Base-by-base conservation (phyloP, 2,888 invertebrate species). In the Hypercompe scribonia region DNA sequence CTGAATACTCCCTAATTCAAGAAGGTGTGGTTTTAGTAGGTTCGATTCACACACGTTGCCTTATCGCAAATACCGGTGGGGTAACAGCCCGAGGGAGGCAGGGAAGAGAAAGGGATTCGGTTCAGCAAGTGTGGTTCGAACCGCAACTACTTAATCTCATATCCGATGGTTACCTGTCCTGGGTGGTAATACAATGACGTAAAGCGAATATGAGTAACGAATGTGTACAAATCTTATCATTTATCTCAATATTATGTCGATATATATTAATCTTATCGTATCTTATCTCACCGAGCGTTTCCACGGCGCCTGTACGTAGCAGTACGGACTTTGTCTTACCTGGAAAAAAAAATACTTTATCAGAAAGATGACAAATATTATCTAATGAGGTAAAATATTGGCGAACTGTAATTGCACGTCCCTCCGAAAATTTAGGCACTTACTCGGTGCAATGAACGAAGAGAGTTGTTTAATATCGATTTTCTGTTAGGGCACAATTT, bases 261-360 rank as follows among this genome's bases (percentile, higher is more conserved):
- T 65, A 18, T 39, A 24, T 46, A 7, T 18, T n/a, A 11, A 24
- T 71, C 7, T 54, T 42, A 28, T 39, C 39, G 33, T 73, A 63
- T 70, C 61, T 66, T 70, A 66, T 61, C 65, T 73, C 61, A 73
- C 65, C 21, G 13, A 36, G 39, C 2, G 39, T 36, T 36, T 15
- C 11, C 13, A 46, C 28, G 31, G 28, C 50, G 3, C 21, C 11
- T 13, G n/a, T n/a, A 31, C 39, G 31, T n/a, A 11, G 42, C 10
- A 33, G 5, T 33, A n/a, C 11, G 3, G 31, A 39, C 21, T 69
- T 65, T 8, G 21, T 61, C 65, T 24, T 66, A 73, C 73, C 69
- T 73, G 70, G 13, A 74, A 74, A 13, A 58, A 70, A 46, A 69
- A 39, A 31, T 13, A 68, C 15, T 33, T 39, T 61, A 61, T 28